Base-by-base conservation (phyloP, 2,113 vertebrate genomes). In the Ciconia boyciana region DNA sequence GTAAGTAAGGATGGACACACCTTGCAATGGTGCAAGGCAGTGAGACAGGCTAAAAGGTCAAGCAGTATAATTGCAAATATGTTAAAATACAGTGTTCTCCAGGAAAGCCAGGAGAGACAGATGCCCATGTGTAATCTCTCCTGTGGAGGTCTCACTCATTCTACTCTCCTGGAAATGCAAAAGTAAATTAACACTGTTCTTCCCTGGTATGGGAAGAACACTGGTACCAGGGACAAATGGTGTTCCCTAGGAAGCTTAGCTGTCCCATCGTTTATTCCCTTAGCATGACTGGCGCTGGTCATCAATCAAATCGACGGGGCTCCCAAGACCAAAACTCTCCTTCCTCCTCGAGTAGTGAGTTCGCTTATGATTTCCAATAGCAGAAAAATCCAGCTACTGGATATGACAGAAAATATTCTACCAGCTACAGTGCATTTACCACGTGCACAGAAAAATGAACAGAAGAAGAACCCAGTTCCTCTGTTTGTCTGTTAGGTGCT, bases 401-500 rank as follows among this genome's bases (percentile, higher is more conserved):
- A 44, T 79, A 60, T 28, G 39, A 77, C 15, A 51, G 49, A 87
- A 93, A 76, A 52, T 65, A 70, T 54, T 86, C 64, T 81, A 64
- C 31, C 48, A 69, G 29, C n/a, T 68, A 49, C 31, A 34, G 5
- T 6, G 10, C 74, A 8, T n/a, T 91, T 89, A 43, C 20, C 32
- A 70, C 39, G 39, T 75, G 57, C 58, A 92, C 55, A 18, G 66
- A 84, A 97, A 95, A 95, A 71, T 21, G 24, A 94, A 83, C 15
- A 77, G 21, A 95, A 91, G 69, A 74, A 75, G 43, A 94, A 91
- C 28, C 43, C 58, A 72, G 24, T 64, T 71, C 46, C 71, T 94
- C 87, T 97, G 41, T 95, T 97, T 95, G 83, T n/a, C 91, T 92
- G 65, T 90, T 95, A 97, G 95, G 83, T 97, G 92, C 92, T 96